A percentile compares a stretch with the other conserved stretches of the same genome.
phyloP scores from a whole-genome alignment of 1,140 invertebrate genomes.

The Linepithema humile region DNA sequence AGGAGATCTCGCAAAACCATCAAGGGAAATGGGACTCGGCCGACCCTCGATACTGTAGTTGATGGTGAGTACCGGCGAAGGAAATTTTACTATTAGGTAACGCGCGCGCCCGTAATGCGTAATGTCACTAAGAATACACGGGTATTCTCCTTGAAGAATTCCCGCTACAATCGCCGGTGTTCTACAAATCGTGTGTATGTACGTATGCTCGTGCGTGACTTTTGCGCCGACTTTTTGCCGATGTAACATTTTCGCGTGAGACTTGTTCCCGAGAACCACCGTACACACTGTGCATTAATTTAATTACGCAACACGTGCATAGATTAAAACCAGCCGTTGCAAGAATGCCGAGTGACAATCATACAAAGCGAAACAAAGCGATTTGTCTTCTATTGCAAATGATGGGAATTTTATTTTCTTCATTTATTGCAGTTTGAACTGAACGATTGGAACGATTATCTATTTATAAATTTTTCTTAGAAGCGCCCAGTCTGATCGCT shows the following conservation, averaged over 20 bases:
- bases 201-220: not conserved
- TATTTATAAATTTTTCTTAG: not conserved
- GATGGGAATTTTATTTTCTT: not conserved
- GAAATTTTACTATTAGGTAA: slow-evolving; percentile 33
- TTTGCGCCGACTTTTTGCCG: too few relatives aligned
- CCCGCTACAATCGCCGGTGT: slow-evolving; percentile 1
- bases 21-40: slow-evolving; percentile 10
- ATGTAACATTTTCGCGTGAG: slow-evolving; percentile 19
- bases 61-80: slow-evolving; percentile 45
- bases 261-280: not conserved
- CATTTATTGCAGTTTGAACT: not conserved
- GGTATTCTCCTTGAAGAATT: slow-evolving; percentile 19
- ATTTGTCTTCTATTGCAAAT: not conserved
- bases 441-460: not conserved
- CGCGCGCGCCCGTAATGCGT: slow-evolving; percentile 1
- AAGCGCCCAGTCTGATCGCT: not conserved
- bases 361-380: not conserved
- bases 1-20: slow-evolving; percentile 63
- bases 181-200: slow-evolving; percentile 25
- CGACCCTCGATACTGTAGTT: not conserved
- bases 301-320: not conserved
- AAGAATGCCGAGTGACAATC: not conserved
- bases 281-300: not conserved
- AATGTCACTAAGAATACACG: slow-evolving; percentile 39
- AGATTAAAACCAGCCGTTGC: not conserved